phyloP scores from a whole-genome alignment of 1,140 invertebrate genomes.

The Arion vulgaris region DNA sequence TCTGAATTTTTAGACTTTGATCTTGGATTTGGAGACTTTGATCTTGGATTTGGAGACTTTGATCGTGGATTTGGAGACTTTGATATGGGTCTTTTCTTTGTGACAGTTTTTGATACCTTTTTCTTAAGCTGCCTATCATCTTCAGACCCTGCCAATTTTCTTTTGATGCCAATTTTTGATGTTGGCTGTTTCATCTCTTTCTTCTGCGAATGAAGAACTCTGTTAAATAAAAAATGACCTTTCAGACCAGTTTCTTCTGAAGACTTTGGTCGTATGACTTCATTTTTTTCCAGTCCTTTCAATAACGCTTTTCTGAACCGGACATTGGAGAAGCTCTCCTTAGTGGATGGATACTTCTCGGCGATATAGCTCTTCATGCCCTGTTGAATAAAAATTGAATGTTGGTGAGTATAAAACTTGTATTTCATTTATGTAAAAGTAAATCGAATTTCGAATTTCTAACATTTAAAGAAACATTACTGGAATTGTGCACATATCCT shows the following conservation, averaged over 20 bases:
- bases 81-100: background rate
- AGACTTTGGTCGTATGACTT: constrained; percentile 9
- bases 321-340: constrained; percentile 21
- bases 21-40: background rate
- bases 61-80: background rate
- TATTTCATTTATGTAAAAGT: too few relatives aligned
- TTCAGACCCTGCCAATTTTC: background rate
- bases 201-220: constrained; percentile 3
- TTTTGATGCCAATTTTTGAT: background rate
- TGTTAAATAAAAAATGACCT: constrained; percentile 17
- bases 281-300: background rate
- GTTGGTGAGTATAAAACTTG: too few relatives aligned
- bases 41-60: background rate
- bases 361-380: constrained; percentile 5
- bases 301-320: constrained; percentile 13
- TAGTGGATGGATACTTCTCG: background rate
- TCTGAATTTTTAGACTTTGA: background rate
- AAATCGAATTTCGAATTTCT: too few relatives aligned
- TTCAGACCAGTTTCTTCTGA: constrained; percentile 17
- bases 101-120: background rate
- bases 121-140: background rate
- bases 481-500: too few relatives aligned
- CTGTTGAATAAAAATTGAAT: background rate
- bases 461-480: too few relatives aligned
- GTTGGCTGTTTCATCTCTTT: background rate